A percentile compares a stretch with the other conserved stretches of the same genome.
Conservation (phyloP, 1,140 invertebrate genomes). For the Polypedilum pembai region DNA sequence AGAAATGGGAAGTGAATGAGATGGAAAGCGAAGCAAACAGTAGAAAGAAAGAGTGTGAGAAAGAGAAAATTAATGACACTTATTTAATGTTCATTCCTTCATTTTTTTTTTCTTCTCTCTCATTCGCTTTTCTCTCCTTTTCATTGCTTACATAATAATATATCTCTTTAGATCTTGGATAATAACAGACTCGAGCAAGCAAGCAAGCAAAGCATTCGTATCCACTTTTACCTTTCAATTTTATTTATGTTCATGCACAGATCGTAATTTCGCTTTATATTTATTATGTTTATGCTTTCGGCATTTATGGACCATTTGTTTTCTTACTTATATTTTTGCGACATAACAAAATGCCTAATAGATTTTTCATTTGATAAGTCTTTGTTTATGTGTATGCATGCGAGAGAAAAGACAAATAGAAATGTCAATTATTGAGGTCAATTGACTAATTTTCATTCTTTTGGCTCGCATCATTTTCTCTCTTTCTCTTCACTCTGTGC, state of each 20-base stretch:
- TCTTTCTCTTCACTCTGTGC: too few relatives aligned
- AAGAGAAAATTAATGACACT: not conserved
- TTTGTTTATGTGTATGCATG: too few relatives aligned
- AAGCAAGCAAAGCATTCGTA: not conserved
- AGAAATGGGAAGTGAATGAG: not conserved
- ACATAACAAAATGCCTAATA: too few relatives aligned
- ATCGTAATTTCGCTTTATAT: not conserved
- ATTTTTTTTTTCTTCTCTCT: not conserved
- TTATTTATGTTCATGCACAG: not conserved
- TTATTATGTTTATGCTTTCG: too few relatives aligned
- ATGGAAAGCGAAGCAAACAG: not conserved
- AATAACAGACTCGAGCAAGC: not conserved
- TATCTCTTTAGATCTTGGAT: not conserved
- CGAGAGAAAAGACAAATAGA: too few relatives aligned
- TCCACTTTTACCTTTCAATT: slow-evolving; percentile 3
- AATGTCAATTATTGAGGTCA: too few relatives aligned
- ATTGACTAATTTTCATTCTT: too few relatives aligned
- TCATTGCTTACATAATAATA: too few relatives aligned
- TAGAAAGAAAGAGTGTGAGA: not conserved
- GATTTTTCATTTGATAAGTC: too few relatives aligned
- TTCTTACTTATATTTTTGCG: too few relatives aligned
- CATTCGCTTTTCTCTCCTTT: not conserved
- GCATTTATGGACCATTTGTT: too few relatives aligned
- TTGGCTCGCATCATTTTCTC: too few relatives aligned
- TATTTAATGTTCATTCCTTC: slow-evolving; percentile 12